Evolutionary conservation across 92 coral and sea anemone genomes (phyloP).

Genomic region (Phenganax stokvisi): DNA sequence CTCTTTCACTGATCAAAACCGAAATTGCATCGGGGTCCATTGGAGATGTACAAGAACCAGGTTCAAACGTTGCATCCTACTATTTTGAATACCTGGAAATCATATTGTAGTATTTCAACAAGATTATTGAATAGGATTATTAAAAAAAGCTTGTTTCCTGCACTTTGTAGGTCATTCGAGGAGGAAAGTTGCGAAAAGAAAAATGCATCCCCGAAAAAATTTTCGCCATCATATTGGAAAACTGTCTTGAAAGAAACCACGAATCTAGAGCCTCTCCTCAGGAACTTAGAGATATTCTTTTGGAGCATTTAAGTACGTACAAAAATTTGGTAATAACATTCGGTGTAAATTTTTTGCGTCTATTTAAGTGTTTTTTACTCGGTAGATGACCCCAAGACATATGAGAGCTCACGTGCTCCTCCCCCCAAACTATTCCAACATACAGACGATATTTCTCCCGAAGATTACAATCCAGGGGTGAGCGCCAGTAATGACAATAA

Average conservation of each 20-base stretch:
- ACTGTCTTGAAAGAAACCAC: not conserved
- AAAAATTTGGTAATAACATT: no score
- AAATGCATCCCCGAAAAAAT: slow-evolving; percentile 18
- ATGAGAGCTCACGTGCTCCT: not conserved
- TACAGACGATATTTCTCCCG: not conserved
- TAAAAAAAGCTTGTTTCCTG: no score
- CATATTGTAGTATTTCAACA: no score
- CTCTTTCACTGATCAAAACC: no score
- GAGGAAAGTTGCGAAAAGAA: slow-evolving; percentile 23
- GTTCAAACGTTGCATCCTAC: no score
- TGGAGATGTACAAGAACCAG: no score
- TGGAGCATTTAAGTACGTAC: slow-evolving; percentile 3
- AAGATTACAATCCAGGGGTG: slow-evolving; percentile 27
- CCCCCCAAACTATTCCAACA: slow-evolving; percentile 11
- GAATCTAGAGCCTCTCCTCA: not conserved
- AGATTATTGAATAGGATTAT: no score
- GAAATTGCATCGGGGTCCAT: no score
- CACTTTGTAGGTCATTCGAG: slow-evolving; percentile 20
- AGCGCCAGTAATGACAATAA: not conserved
- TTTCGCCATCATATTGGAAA: slow-evolving; percentile 5
- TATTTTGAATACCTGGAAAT: no score
- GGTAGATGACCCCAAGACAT: not conserved
- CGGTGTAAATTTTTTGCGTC: no score
- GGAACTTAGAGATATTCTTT: not conserved
- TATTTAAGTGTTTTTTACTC: not conserved